Percentiles rank a stretch among this genome's conserved stretches.
phyloP scores from a whole-genome alignment of 37 sponge, comb jelly and placozoan species.

The Halisarca cf. caerulea region DNA sequence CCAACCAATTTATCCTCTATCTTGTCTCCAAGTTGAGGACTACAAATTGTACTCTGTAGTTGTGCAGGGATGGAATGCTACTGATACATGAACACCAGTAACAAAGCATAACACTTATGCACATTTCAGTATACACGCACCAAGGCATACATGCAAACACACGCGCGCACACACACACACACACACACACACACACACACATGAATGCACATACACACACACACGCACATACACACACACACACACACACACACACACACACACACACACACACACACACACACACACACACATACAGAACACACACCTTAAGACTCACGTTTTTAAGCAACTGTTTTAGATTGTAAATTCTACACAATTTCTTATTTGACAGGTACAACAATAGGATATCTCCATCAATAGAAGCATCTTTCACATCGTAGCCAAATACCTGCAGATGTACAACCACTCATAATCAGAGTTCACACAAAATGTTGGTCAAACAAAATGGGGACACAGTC shows the following conservation, averaged over 20 bases:
- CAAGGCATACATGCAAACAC: no score
- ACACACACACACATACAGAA: slow-evolving; percentile 1
- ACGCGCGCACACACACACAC: no score
- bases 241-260: no score
- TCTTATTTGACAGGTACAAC: not conserved
- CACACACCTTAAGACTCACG: not conserved
- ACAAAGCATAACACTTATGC: no score
- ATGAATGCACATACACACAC: no score
- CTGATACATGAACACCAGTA: no score
- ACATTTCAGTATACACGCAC: no score
- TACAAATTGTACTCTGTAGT: slow-evolving; percentile 47
- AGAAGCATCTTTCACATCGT: slow-evolving; percentile 46
- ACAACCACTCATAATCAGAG: no score
- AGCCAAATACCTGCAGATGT: slow-evolving; percentile 63
- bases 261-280: no score
- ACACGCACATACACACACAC: no score
- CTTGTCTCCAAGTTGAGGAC: slow-evolving; percentile 44
- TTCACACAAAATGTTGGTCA: not conserved
- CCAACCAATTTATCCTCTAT: slow-evolving; percentile 37
- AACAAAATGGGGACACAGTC: no score
- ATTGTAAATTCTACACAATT: not conserved
- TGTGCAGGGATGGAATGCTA: not conserved
- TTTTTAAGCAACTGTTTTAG: not conserved
- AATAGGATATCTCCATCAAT: slow-evolving; percentile 53
- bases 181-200: no score